Evolutionary conservation across 2,113 vertebrate species (phyloP), one percentile per base, ranked within the genome.

Genomic region (Oreochromis niloticus): DNA sequence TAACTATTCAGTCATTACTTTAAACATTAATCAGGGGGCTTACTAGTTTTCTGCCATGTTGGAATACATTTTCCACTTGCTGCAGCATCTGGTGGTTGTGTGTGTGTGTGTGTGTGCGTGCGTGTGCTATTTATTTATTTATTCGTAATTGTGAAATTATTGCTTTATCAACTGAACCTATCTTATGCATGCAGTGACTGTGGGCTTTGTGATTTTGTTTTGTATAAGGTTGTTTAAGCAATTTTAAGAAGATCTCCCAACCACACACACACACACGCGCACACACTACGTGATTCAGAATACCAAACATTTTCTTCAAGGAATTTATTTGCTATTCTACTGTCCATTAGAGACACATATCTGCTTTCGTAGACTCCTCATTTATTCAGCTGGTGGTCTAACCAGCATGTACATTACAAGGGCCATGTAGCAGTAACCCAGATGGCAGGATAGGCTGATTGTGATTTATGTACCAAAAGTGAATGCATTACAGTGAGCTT

Each of bases 391-490:
- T 6, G 85, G 86, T 92, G 93, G 92, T 93, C 91, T 90, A 93
- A 94, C 79, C 89, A 93, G 91, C 83, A 54, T 88, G 88, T 89
- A 93, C 94, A 95, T 95, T 93, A 95, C 92, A 93, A 75, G 90
- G 92, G 92, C 90, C 91, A 92, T 92, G 90, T 91, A 93, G 92
- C 94, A 92, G 93, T 93, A 94, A 96, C 94, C 93, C 95, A 95
- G 89, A 94, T 94, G 93, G 93, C 95, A 95, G 90, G 94, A 90
- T 86, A 89, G 92, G 88, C 95, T 95, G 89, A 94, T 94, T 84
- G 94, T 96, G 96, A 96, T 96, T 96, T 95, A 96, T 96, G 93
- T 92, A 89, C 88, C 91, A 90, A 88, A 94, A 93, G 89, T 93
- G 89, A 94, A 93, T 75, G 88, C 87, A 92, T 91, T 93, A 90